phyloP scores from a whole-genome alignment of 2,113 vertebrate species.

The Phalacrocorax aristotelis region DNA sequence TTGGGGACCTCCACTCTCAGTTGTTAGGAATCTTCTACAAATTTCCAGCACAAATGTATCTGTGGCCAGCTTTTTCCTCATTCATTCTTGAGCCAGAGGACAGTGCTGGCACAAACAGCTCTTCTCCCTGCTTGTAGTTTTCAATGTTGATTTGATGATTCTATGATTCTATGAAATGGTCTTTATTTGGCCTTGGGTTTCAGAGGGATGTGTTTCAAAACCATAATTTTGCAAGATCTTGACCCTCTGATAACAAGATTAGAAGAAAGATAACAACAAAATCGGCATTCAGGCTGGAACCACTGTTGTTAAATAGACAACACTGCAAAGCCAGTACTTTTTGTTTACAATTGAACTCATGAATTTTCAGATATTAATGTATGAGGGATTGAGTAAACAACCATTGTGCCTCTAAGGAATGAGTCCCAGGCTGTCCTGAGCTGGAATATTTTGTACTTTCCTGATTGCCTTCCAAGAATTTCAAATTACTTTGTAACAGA shows the following conservation, averaged over 20 bases:
- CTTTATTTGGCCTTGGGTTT: constrained; percentile 37
- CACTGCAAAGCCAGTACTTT: constrained; percentile 7
- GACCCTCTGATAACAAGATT: constrained; percentile 14
- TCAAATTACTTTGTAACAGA: constrained; percentile 58
- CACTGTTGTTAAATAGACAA: constrained; percentile 35
- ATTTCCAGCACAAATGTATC: background rate
- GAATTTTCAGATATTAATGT: constrained; percentile 66
- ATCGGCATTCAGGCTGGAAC: constrained; percentile 26
- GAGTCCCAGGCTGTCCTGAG: constrained; percentile 64
- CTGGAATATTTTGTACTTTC: constrained; percentile 71
- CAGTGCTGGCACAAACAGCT: constrained; percentile 48
- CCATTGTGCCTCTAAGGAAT: constrained; percentile 64
- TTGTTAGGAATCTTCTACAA: background rate
- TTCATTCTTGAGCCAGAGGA: constrained; percentile 31
- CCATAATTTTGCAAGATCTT: constrained; percentile 23
- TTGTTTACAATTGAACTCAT: constrained; percentile 57
- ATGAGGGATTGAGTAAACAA: constrained; percentile 66
- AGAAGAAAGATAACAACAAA: constrained; percentile 20
- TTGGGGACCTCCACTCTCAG: background rate
- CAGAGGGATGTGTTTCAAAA: constrained; percentile 52
- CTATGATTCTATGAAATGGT: background rate
- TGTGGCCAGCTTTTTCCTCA: background rate
- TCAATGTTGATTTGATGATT: background rate
- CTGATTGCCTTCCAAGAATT: constrained; percentile 71
- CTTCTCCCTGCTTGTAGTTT: constrained; percentile 26